phyloP scores from a whole-genome alignment of 2,797 vertebrate genomes.

The Eidolon dupreanum region DNA sequence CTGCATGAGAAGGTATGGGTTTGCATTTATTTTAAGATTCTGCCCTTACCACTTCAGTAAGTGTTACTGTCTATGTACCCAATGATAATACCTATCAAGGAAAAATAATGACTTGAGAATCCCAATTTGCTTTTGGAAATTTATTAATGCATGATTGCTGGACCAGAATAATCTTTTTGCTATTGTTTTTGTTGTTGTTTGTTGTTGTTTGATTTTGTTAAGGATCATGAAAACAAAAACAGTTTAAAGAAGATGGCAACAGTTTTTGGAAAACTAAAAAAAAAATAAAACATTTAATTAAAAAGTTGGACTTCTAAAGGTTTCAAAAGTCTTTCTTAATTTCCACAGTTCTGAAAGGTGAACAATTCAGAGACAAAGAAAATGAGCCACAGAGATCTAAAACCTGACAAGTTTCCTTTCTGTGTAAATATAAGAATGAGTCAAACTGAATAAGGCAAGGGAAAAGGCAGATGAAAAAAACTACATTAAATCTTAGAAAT shows the following conservation, averaged over 20 bases:
- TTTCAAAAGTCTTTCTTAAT: not conserved
- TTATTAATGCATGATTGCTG: not conserved
- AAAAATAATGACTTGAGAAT: not conserved
- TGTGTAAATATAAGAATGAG: conserved; percentile 10
- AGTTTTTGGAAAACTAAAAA: conserved; percentile 10
- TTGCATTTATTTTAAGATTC: not conserved
- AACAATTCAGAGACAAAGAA: not conserved
- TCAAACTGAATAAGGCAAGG: not conserved
- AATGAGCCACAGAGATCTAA: not conserved
- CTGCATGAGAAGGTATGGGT: not conserved
- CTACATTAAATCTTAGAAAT: not conserved
- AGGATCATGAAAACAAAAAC: not conserved
- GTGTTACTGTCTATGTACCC: not conserved
- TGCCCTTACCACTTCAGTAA: not conserved
- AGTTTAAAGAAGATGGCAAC: not conserved
- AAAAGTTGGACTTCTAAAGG: not conserved
- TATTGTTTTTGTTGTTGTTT: not conserved
- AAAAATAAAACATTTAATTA: not conserved
- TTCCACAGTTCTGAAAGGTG: not conserved
- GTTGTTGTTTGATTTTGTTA: not conserved
- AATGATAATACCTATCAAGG: not conserved
- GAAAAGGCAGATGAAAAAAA: not conserved
- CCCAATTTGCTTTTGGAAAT: conserved; percentile 1
- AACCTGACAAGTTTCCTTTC: not conserved
- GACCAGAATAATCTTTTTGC: not conserved